phyloP scores from a whole-genome alignment of 2,113 vertebrate species.

The Alosa alosa region DNA sequence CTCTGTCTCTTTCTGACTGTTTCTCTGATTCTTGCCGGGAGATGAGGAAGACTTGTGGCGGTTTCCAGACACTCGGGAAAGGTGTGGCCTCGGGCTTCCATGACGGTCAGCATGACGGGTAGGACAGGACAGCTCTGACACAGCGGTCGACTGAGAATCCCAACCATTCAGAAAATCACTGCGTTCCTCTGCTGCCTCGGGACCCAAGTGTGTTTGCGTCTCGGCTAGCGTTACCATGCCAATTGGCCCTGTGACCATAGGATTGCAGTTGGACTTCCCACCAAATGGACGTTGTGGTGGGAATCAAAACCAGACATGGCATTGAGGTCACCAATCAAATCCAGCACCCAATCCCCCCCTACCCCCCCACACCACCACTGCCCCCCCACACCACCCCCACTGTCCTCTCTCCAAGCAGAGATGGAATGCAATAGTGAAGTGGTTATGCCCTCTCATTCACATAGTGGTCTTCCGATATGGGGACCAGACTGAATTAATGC shows the following conservation, averaged over 20 bases:
- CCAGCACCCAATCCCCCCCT: slow-evolving; percentile 36
- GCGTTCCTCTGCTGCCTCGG: slow-evolving; percentile 52
- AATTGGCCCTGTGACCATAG: slow-evolving; percentile 44
- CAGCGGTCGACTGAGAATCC: slow-evolving; percentile 50
- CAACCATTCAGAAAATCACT: slow-evolving; percentile 52
- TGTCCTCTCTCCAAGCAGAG: not conserved
- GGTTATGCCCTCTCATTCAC: not conserved
- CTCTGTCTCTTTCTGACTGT: not conserved
- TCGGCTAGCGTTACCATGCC: slow-evolving; percentile 36
- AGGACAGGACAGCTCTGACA: slow-evolving; percentile 52
- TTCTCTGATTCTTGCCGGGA: not conserved
- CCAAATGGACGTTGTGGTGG: slow-evolving; percentile 51
- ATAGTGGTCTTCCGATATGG: not conserved
- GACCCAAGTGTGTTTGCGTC: slow-evolving; percentile 52
- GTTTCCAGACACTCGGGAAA: not conserved
- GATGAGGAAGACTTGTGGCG: not conserved
- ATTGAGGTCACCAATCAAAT: slow-evolving; percentile 7
- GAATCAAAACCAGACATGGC: slow-evolving; percentile 51
- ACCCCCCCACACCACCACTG: slow-evolving; percentile 40
- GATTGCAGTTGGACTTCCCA: slow-evolving; percentile 48
- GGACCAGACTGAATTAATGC: not conserved
- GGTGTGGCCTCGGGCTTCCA: not conserved
- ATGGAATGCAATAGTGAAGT: not conserved
- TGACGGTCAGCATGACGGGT: too few species aligned
- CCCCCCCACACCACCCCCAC: not conserved